A percentile compares a stretch with the other conserved stretches of the same genome.
phyloP scores from a whole-genome alignment of 1,140 invertebrate species.

The Leptoteleia sp. region DNA sequence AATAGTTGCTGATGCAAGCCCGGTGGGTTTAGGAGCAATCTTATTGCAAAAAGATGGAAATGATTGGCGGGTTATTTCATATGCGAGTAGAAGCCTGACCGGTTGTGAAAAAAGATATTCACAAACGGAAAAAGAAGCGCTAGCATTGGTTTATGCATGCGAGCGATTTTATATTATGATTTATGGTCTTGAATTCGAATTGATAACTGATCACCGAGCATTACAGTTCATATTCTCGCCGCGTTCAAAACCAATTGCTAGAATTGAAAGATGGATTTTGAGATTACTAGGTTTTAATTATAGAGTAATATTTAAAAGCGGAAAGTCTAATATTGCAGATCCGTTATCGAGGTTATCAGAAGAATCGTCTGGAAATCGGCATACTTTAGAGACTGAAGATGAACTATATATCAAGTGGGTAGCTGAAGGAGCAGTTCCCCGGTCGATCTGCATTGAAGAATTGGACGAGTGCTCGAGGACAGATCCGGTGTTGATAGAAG shows the following conservation, averaged over 20 bases:
- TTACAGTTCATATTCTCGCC: slow-evolving; percentile 65
- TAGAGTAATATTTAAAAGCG: slow-evolving; percentile 53
- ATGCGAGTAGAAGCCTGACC: slow-evolving; percentile 52
- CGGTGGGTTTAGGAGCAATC: slow-evolving; percentile 66
- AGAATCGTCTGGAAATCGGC: too few species aligned
- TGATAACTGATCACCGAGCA: slow-evolving; percentile 73
- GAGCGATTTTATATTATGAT: slow-evolving; percentile 57
- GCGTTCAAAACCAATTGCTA: slow-evolving; percentile 65
- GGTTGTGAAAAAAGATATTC: slow-evolving; percentile 55
- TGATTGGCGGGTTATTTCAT: slow-evolving; percentile 36
- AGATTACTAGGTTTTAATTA: slow-evolving; percentile 53
- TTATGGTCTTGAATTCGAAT: slow-evolving; percentile 68
- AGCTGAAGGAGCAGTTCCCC: neutral
- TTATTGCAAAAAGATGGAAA: slow-evolving; percentile 38
- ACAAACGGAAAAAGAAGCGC: slow-evolving; percentile 70
- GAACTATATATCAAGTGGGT: slow-evolving; percentile 19
- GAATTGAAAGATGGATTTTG: slow-evolving; percentile 65
- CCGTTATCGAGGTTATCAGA: slow-evolving; percentile 67
- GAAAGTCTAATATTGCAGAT: slow-evolving; percentile 73
- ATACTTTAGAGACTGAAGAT: slow-evolving; percentile 10
- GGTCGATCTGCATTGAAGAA: too few species aligned
- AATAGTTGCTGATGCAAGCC: slow-evolving; percentile 69
- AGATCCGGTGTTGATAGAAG: slow-evolving; percentile 12
- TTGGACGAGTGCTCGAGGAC: slow-evolving; percentile 23
- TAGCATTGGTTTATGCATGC: slow-evolving; percentile 61